Evolutionary conservation across 1,140 invertebrate species (phyloP), one percentile per base, ranked within the genome.

Genomic region (Neodiprion pinetum): DNA sequence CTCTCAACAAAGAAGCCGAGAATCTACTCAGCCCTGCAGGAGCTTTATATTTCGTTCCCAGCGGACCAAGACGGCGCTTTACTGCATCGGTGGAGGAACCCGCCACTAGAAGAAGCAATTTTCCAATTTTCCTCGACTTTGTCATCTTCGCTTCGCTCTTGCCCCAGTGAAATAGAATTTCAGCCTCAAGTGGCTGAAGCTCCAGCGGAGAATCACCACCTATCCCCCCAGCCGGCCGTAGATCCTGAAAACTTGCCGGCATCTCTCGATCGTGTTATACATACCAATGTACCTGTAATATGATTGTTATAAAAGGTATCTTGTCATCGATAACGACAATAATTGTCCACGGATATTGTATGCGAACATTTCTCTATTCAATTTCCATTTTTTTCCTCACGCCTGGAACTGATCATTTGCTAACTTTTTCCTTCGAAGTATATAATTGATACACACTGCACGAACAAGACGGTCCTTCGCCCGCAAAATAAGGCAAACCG

Each of bases 61-160:
- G 53, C 53, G 53, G 53, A 61, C 53, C 8, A 61, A 9, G n/a
- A 40, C 69, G 49, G 67, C 75, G 74, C 76, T 80, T 76, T 67
- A 74, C 73, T 82, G 76, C 82, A 74, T 72, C 73, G 75, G 76
- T 77, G 79, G 67, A 14, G 53, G 67, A 47, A 17, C 72, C 74
- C 73, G 75, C 74, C 75, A 75, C 77, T 75, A 75, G 70, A 76
- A 72, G 83, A 83, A 83, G 85, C 86, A 88, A 88, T 88, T 88
- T 88, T 84, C 84, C 87, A 88, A 88, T 88, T 88, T 88, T 86
- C 80, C 78, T 77, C 72, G 85, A 88, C 87, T 88, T 88, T 88
- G 86, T 88, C 87, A 88, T 88, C 83, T 87, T 86, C 86, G 85
- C 86, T 85, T 87, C 83, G 82, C 84, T 84, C 86, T 87, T 87